A percentile compares a stretch with the other conserved stretches of the same genome.
Evolutionary conservation across 2,888 invertebrate species (phyloP).

Genomic region (Cerastoderma edule): DNA sequence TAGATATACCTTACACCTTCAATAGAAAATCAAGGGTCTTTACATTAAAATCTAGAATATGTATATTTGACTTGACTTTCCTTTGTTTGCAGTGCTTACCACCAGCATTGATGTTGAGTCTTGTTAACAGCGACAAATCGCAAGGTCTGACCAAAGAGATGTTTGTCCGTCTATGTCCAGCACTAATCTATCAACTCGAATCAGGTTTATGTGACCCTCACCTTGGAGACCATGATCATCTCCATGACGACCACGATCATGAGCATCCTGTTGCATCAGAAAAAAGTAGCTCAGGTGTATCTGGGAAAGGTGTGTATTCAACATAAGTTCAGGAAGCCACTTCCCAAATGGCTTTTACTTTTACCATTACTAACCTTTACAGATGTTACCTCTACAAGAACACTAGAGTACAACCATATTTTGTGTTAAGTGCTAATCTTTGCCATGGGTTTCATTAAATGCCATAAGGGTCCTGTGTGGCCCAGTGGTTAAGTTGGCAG

Average conservation of each 20-base stretch:
- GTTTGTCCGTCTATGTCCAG: slow-evolving; percentile 81
- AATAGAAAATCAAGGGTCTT: too few species aligned
- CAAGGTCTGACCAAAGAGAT: slow-evolving; percentile 60
- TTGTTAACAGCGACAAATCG: slow-evolving; percentile 21
- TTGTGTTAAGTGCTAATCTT: too few species aligned
- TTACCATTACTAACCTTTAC: not conserved
- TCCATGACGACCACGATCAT: slow-evolving; percentile 34
- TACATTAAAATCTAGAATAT: too few species aligned
- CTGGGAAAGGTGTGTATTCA: not conserved
- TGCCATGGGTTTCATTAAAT: too few species aligned
- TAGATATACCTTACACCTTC: too few species aligned
- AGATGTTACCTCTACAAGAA: not conserved
- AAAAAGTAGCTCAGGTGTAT: not conserved
- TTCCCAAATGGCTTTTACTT: not conserved
- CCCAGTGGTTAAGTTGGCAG: too few species aligned
- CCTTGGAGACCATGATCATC: slow-evolving; percentile 20
- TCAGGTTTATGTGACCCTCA: slow-evolving; percentile 59
- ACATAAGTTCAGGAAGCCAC: not conserved
- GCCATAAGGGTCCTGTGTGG: too few species aligned
- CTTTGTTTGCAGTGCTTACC: slow-evolving; percentile 44
- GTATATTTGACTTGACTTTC: not conserved
- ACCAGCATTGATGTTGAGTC: slow-evolving; percentile 32
- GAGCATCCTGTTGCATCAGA: slow-evolving; percentile 6
- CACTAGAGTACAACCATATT: too few species aligned
- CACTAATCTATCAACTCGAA: slow-evolving; percentile 81